Base-by-base conservation (phyloP, 2,888 invertebrate genomes). In the Tinea pellionella region DNA sequence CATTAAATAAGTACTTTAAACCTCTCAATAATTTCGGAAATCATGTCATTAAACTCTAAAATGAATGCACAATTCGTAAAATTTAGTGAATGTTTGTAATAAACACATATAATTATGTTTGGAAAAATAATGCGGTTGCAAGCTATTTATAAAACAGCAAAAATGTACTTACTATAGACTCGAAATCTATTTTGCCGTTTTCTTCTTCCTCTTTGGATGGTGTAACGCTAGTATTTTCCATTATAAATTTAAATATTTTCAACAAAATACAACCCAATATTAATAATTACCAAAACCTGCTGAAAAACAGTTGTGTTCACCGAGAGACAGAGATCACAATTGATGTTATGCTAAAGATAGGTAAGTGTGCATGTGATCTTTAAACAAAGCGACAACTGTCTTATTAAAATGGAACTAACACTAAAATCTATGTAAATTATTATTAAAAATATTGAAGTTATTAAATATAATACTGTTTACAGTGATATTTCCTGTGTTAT, bases 131-230 rank as follows among this genome's bases (percentile, higher is more conserved):
- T 74, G 67, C 65, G 81, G 84, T 80, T 74, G 73, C 69, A 61
- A 69, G 80, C 85, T 84, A 85, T 85, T 80, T 77, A 71, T 83
- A 79, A 75, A 79, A 51, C 53, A 30, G 15, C 13, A 15, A 4
- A 47, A 47, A 15, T n/a, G 2, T 47, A 47, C 47, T 16, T 47
- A 47, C 47, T 47, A n/a, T 9, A 47, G 47, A 8, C 7, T 15
- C 47, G 13, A n/a, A n/a, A 47, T 16, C 9, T 15, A 47, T 4
- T 47, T n/a, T 15, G 2, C 12, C 2, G 9, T 9, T 15, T 9
- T 47, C 47, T 47, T 47, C 47, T 16, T 47, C 47, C 13, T 47
- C 47, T 47, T 47, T 47, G 2, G 15, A 2, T 9, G 47, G 47
- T 15, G n/a, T 16, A 15, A 9, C 47, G 47, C 13, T 47, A 47